A percentile compares a stretch with the other conserved stretches of the same genome.
These are phyloP conservation scores for Masnerella sp. DNA, from an alignment of 2,888 invertebrate genomes.

Conservation along the genomic window DNA sequence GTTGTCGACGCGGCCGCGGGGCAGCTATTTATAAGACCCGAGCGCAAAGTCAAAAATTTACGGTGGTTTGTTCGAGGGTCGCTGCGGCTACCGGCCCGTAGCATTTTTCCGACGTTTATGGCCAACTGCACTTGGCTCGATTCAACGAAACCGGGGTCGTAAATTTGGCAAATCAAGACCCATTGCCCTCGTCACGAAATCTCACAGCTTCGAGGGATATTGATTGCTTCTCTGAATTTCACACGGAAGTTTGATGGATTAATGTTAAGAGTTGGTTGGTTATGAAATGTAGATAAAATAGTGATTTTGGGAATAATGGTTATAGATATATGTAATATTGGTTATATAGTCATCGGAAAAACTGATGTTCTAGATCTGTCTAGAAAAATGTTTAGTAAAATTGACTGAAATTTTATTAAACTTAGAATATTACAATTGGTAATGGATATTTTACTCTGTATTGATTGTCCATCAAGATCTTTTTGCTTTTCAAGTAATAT, in stretches of 20 bases:
- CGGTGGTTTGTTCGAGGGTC: conserved; percentile 64
- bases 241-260: conserved; percentile 35
- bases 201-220: conserved; percentile 13
- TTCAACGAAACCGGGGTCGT: conserved; percentile 60
- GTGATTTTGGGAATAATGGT: too few species aligned
- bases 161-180: conserved; percentile 65
- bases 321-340: too few species aligned
- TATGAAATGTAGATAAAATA: too few species aligned
- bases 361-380: too few species aligned
- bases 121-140: conserved; percentile 66
- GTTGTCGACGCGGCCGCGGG: conserved; percentile 35
- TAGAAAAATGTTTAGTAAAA: too few species aligned
- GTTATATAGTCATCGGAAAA: too few species aligned
- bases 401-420: too few species aligned
- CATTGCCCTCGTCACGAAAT: conserved; percentile 22
- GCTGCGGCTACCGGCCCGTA: conserved; percentile 63
- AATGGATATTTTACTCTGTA: too few species aligned
- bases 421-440: too few species aligned
- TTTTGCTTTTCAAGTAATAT: too few species aligned
- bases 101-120: conserved; percentile 60
- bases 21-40: conserved; percentile 17
- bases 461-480: too few species aligned
- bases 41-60: conserved; percentile 66
- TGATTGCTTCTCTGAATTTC: conserved; percentile 48
- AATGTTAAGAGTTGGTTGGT: too few species aligned